Base-by-base conservation (phyloP, 2,888 invertebrate genomes). In the Coronaproctus castanopsis region DNA sequence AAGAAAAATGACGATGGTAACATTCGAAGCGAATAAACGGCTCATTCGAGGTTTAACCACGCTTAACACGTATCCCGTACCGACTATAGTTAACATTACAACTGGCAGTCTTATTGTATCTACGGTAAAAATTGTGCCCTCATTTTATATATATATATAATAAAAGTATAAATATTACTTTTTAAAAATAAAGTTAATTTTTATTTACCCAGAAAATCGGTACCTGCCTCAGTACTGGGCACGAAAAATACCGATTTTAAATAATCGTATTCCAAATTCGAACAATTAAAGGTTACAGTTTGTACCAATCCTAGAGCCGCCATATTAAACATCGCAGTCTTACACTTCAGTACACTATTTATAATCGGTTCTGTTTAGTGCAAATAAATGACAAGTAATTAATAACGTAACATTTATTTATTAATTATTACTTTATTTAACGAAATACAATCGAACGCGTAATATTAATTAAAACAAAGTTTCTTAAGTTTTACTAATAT, bases 201-300 rank as follows among this genome's bases (percentile, higher is more conserved):
- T n/a, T n/a, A 36, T 14, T 36, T 36, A 36, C 36, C 14, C 14
- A 36, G 5, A 36, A 36, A 5, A 14, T 36, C 36, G 36, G 36
- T 36, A 14, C 36, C 14, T 5, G 36, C 5, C 5, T 14, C 14
- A 14, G 36, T 36, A 36, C 14, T 36, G 2, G 79, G 76, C 22
- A 78, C 69, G 61, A 76, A 76, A 68, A 78, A 81, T 63, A 77
- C 74, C 0, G 80, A 75, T 66, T 80, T 78, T 64, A 80, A 70
- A 65, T 78, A 78, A 55, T 72, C 70, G 63, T 78, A 75, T 68
- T 80, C 79, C 62, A 76, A 74, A 19, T 71, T 67, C 1, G 71
- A 67, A 61, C 76, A 80, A 68, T 81, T 81, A 1, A 76, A 66
- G 1, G 77, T 61, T 0, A 77, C 81, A 49, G 75, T 73, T 58